Evolutionary conservation across 1,140 invertebrate genomes (phyloP).

Genomic region (Theocolax elegans): DNA sequence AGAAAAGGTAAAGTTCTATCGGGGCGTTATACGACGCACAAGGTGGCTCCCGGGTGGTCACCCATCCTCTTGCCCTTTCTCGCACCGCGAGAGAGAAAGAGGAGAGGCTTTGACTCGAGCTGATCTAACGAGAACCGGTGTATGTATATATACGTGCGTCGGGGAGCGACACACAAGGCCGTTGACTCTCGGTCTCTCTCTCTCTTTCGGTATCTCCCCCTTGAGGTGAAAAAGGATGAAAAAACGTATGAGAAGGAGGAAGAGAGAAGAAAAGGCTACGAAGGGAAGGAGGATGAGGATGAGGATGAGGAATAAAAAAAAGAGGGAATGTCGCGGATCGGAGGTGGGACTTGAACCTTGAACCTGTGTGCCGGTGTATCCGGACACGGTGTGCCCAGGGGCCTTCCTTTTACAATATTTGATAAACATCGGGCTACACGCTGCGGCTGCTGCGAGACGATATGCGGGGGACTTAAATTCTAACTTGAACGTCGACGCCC

Average conservation of each 20-base stretch:
- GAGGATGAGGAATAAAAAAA: not conserved
- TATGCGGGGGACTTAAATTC: slow-evolving; percentile 31
- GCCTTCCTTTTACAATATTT: slow-evolving; percentile 38
- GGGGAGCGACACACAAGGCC: slow-evolving; percentile 24
- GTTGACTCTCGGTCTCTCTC: slow-evolving; percentile 29
- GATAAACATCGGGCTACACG: slow-evolving; percentile 37
- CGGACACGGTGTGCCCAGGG: slow-evolving; percentile 6
- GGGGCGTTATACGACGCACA: not conserved
- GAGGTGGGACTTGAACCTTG: slow-evolving; percentile 41
- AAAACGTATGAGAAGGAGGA: not conserved
- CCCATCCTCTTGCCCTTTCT: slow-evolving; percentile 23
- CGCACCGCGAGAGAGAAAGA: no score
- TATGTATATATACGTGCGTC: not conserved
- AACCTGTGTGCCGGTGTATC: slow-evolving; percentile 22
- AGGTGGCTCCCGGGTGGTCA: slow-evolving; percentile 32
- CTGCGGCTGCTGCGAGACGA: slow-evolving; percentile 6
- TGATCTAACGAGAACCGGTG: slow-evolving; percentile 13
- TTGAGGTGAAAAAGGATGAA: not conserved
- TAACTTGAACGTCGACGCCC: slow-evolving; percentile 26
- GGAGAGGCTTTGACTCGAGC: not conserved
- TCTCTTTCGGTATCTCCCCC: not conserved
- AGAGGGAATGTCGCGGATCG: slow-evolving; percentile 30
- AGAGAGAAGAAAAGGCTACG: not conserved
- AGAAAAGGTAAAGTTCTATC: no score
- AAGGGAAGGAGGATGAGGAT: not conserved